phyloP scores from a whole-genome alignment of 2,888 invertebrate genomes.

The Drosophila sordidapex region DNA sequence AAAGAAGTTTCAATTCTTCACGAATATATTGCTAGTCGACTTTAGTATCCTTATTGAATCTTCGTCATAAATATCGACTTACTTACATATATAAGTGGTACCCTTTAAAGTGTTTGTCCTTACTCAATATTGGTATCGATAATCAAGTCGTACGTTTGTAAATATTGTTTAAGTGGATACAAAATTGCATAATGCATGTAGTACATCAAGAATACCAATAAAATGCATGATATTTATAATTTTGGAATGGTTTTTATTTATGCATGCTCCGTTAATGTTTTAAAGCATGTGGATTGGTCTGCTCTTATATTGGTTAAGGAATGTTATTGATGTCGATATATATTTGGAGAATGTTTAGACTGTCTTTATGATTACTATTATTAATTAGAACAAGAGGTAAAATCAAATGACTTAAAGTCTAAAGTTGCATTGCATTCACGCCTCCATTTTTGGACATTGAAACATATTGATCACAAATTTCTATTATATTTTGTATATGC shows the following conservation, averaged over 20 bases:
- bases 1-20: background rate
- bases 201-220: background rate
- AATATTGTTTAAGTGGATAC: constrained; percentile 1
- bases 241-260: background rate
- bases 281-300: background rate
- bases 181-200: background rate
- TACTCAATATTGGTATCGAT: background rate
- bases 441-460: background rate
- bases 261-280: background rate
- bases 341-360: background rate
- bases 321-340: background rate
- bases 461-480: background rate
- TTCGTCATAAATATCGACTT: background rate
- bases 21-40: background rate
- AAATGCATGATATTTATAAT: background rate
- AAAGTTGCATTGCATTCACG: background rate
- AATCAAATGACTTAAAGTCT: background rate
- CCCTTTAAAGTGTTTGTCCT: background rate
- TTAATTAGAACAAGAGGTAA: background rate
- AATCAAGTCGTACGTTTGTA: background rate
- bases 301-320: background rate
- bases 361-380: background rate
- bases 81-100: constrained; percentile 4
- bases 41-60: background rate
- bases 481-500: background rate